A percentile compares a stretch with the other conserved stretches of the same genome.
phyloP scores from a whole-genome alignment of 2,888 invertebrate species.

The Phortica magna region DNA sequence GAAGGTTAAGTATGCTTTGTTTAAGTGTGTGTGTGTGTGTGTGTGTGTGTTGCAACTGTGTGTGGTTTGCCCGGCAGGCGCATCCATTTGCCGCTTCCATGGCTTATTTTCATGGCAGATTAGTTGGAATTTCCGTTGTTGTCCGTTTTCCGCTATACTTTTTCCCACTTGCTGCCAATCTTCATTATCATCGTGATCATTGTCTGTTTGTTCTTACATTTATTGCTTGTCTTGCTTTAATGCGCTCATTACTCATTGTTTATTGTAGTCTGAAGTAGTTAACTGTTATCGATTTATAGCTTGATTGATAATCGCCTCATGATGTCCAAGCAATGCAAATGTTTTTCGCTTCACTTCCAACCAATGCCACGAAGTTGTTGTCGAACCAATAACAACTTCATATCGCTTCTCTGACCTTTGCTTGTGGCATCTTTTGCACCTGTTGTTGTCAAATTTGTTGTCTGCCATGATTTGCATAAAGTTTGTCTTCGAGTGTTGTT shows the following conservation, averaged over 20 bases:
- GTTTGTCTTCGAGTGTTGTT: no score
- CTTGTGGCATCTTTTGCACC: no score
- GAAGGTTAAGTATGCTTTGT: slow-evolving; percentile 61
- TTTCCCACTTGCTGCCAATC: slow-evolving; percentile 2
- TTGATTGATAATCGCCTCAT: no score
- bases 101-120: slow-evolving; percentile 24
- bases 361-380: no score
- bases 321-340: not conserved
- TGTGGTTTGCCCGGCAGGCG: not conserved
- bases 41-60: not conserved
- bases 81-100: slow-evolving; percentile 2
- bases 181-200: not conserved
- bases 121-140: slow-evolving; percentile 63
- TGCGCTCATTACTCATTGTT: not conserved
- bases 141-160: slow-evolving; percentile 55
- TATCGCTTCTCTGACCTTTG: no score
- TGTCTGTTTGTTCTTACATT: not conserved
- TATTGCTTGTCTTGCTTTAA: not conserved
- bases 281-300: no score
- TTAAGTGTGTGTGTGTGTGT: slow-evolving; percentile 3
- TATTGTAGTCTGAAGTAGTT: no score
- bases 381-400: no score
- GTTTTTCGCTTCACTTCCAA: not conserved
- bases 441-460: no score
- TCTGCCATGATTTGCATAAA: no score